phyloP scores from a whole-genome alignment of 2,888 invertebrate genomes.

The Rugalucina vietnamica region DNA sequence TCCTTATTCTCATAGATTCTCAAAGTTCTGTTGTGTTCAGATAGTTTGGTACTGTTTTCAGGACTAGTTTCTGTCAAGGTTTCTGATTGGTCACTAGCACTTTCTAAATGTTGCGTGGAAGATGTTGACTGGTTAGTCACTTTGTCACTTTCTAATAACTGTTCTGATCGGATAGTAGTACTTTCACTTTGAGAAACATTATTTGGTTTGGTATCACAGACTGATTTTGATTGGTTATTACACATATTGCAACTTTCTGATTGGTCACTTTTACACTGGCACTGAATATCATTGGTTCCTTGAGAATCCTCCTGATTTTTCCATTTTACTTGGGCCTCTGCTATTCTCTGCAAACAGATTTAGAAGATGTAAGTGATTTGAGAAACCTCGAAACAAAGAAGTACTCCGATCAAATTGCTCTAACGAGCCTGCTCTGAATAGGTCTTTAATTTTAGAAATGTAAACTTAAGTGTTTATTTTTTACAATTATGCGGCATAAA shows the following conservation, averaged over 20 bases:
- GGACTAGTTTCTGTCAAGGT: neutral
- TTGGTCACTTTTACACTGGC: conserved; percentile 27
- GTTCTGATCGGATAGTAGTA: neutral
- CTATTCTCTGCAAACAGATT: neutral
- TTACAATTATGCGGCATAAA: too few species aligned
- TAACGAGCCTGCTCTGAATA: too few species aligned
- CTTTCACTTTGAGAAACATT: neutral
- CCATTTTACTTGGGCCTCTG: neutral
- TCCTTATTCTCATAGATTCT: neutral
- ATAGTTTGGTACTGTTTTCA: neutral
- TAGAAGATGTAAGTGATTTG: too few species aligned
- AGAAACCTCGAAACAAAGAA: too few species aligned
- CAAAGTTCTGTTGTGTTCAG: neutral
- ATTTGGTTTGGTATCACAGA: neutral
- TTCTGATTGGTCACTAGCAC: conserved; percentile 29
- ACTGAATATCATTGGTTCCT: neutral
- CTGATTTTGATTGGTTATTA: neutral
- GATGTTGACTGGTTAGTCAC: neutral
- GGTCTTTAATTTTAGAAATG: too few species aligned
- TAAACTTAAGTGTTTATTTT: too few species aligned
- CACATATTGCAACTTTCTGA: conserved; percentile 11
- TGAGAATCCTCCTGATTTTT: neutral
- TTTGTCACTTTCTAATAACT: neutral
- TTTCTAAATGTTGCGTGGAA: neutral
- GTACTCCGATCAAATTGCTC: too few species aligned